Evolutionary conservation across 2,888 invertebrate genomes (phyloP), one percentile per base, ranked within the genome.

Genomic region (Ariolimax columbianus): DNA sequence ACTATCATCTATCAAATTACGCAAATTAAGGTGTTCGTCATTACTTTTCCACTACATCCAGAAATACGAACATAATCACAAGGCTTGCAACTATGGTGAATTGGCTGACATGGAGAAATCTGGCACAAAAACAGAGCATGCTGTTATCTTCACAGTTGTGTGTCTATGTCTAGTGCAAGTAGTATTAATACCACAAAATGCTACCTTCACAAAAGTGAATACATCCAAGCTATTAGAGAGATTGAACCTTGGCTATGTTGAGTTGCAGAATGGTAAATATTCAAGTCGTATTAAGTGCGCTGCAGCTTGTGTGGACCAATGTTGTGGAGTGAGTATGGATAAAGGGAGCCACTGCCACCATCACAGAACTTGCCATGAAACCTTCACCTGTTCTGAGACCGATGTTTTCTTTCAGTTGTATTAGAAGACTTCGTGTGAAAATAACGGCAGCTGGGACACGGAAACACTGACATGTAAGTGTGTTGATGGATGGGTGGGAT

Each of bases 401-500:
- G 73, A 75, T 75, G 17, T 33, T 30, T 30, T 30, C 30, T 75
- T 75, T 30, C n/a, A 43, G 43, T 14, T 75, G 47, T 75, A 75
- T 47, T 0, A 17, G 0, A 75, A 75, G 30, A 75, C 43, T 30
- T 38, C 0, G 14, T 75, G 73, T 47, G 47, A 75, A n/a, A 43
- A 75, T 30, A 30, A 75, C n/a, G 73, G 73, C 43, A 30, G 4
- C 23, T 75, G 73, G 73, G 17, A 47, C 11, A 0, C 30, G 1
- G 30, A 3, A 11, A 43, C 30, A 30, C 30, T 11, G 2, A 75
- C n/a, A 23, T 75, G 73, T 47, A 75, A 75, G 26, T 75, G 73
- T 47, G 30, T 30, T 75, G 73, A 30, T 47, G 73, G 73, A 14
- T 75, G 73, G 73, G 73, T 75, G 3, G 73, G 73, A 17, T 30